phyloP scores from a whole-genome alignment of 2,888 invertebrate genomes.

The Elmis aenea region DNA sequence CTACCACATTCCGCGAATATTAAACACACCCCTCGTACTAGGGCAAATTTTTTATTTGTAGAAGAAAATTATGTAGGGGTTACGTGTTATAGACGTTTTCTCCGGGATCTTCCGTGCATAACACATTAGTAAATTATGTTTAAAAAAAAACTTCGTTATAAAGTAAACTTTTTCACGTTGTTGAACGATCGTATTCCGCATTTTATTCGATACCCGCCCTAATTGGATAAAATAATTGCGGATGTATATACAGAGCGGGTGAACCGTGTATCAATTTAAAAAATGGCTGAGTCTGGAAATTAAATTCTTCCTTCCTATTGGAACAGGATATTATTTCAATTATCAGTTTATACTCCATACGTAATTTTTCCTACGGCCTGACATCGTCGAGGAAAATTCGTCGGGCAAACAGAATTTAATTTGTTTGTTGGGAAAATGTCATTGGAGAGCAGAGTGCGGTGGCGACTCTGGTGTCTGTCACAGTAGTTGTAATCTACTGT shows the following conservation, averaged over 20 bases:
- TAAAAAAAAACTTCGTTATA: no score
- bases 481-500: conserved; percentile 23
- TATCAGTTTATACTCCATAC: conserved; percentile 29
- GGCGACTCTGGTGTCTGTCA: conserved; percentile 26
- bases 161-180: conserved; percentile 30
- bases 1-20: no score
- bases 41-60: no score
- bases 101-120: no score
- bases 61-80: no score
- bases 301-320: conserved; percentile 39
- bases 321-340: conserved; percentile 38
- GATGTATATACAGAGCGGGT: conserved; percentile 30
- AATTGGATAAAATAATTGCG: conserved; percentile 42
- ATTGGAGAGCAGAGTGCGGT: conserved; percentile 18
- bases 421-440: conserved; percentile 27
- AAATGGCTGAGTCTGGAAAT: conserved; percentile 30
- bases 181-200: conserved; percentile 37
- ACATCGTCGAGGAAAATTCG: conserved; percentile 21
- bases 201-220: conserved; percentile 36
- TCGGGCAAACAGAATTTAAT: conserved; percentile 30
- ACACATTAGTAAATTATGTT: no score
- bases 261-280: conserved; percentile 33
- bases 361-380: conserved; percentile 21
- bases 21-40: no score
- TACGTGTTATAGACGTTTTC: no score